A percentile compares a stretch with the other conserved stretches of the same genome.
phyloP scores from a whole-genome alignment of 1,140 invertebrate species.

The Aphelinus atriplicis region DNA sequence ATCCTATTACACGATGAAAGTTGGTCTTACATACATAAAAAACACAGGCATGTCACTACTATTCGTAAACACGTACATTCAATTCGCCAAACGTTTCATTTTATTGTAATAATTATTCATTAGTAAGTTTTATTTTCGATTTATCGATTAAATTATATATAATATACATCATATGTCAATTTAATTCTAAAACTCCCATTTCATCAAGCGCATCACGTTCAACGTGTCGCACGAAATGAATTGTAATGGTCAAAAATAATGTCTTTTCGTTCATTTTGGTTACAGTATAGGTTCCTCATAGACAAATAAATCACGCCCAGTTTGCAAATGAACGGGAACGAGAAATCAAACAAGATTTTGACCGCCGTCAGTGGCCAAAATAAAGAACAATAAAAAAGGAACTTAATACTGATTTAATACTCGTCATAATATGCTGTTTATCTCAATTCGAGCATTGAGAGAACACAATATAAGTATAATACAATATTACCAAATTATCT shows the following conservation, averaged over 20 bases:
- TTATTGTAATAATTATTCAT: constrained; percentile 21
- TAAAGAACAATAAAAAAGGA: constrained; percentile 20
- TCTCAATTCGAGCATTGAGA: no score
- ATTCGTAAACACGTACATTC: constrained; percentile 37
- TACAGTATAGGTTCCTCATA: neutral
- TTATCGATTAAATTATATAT: constrained; percentile 29
- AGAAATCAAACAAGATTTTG: constrained; percentile 28
- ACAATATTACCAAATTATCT: constrained; percentile 28
- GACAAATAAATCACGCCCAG: neutral
- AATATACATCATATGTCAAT: constrained; percentile 11
- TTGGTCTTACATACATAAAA: constrained; percentile 40
- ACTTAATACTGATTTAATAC: constrained; percentile 41
- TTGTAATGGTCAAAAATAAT: constrained; percentile 25
- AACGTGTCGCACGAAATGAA: constrained; percentile 44
- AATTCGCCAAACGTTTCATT: constrained; percentile 24
- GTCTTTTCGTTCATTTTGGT: neutral
- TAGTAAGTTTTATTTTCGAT: neutral
- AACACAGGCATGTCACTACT: constrained; percentile 36
- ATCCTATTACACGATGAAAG: constrained; percentile 17
- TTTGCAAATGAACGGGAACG: constrained; percentile 1
- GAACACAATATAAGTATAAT: neutral
- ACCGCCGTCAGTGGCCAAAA: constrained; percentile 7
- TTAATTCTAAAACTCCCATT: neutral
- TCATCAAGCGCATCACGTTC: constrained; percentile 38
- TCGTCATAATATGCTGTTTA: constrained; percentile 27